These are phyloP conservation scores for Epiblema foenella DNA, from an alignment of 2,888 invertebrate genomes.

Conservation along the genomic window DNA sequence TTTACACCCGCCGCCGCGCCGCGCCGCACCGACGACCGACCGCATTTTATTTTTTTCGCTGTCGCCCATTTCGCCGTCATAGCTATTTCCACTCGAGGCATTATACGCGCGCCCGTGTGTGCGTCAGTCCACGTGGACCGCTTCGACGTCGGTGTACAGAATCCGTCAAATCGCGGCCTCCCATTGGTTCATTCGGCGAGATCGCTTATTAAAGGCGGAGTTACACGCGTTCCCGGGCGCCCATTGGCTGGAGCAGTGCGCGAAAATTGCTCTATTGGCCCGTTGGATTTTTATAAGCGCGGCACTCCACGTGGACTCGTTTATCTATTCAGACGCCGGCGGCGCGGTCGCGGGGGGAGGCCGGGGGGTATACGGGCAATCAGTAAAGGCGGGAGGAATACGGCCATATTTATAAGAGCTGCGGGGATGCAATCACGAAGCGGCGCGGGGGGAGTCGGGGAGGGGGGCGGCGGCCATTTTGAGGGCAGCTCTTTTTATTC, in stretches of 20 bases:
- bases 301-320: slow-evolving; percentile 85
- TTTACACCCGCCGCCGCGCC: slow-evolving; percentile 81
- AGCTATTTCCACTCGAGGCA: slow-evolving; percentile 85
- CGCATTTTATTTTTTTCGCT: slow-evolving; percentile 85
- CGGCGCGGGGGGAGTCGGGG: slow-evolving; percentile 81
- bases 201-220: slow-evolving; percentile 86
- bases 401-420: slow-evolving; percentile 86
- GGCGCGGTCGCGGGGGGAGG: slow-evolving; percentile 84
- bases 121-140: slow-evolving; percentile 82
- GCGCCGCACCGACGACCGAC: slow-evolving; percentile 79
- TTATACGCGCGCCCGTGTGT: slow-evolving; percentile 79
- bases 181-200: slow-evolving; percentile 69
- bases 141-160: slow-evolving; percentile 78
- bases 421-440: slow-evolving; percentile 86
- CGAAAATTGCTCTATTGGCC: slow-evolving; percentile 66
- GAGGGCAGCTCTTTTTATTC: slow-evolving; percentile 89
- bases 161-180: slow-evolving; percentile 61
- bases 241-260: slow-evolving; percentile 63
- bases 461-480: slow-evolving; percentile 88
- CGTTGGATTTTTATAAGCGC: slow-evolving; percentile 84
- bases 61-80: slow-evolving; percentile 86
- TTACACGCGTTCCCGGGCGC: slow-evolving; percentile 72
- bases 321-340: slow-evolving; percentile 86
- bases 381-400: slow-evolving; percentile 86
- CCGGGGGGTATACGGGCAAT: slow-evolving; percentile 86